Evolutionary conservation across 2,888 invertebrate genomes (phyloP).

Genomic region (Podabrus alpinus): DNA sequence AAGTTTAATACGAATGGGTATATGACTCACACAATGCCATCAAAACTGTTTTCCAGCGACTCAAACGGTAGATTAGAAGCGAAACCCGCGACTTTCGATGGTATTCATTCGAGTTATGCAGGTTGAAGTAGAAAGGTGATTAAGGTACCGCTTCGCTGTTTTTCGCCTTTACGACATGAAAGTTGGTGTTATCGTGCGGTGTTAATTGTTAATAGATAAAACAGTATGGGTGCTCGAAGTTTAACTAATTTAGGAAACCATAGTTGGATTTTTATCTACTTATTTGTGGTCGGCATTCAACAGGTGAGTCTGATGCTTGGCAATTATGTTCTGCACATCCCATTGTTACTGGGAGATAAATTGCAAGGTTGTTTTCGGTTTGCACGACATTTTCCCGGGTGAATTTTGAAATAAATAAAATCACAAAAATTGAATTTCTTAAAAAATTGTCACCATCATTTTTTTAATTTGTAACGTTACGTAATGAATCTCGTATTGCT

Average conservation of each 20-base stretch:
- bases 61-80: constrained; percentile 13
- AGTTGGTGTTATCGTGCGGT: not conserved
- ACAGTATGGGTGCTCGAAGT: not conserved
- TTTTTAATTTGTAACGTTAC: too few relatives aligned
- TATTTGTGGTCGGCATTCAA: not conserved
- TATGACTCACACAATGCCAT: constrained; percentile 2
- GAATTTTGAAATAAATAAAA: not conserved
- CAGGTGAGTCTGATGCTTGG: not conserved
- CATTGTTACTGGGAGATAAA: not conserved
- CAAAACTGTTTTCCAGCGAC: constrained; percentile 24
- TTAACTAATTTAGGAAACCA: not conserved
- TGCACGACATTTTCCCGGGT: not conserved
- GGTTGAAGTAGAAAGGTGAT: not conserved
- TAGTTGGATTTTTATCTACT: not conserved
- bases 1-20: not conserved
- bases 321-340: not conserved
- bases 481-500: not conserved
- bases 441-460: not conserved
- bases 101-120: not conserved
- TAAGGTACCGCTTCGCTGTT: not conserved
- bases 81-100: constrained; percentile 8
- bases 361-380: not conserved
- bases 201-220: not conserved
- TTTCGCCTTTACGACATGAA: not conserved
- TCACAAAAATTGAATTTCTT: not conserved